These are phyloP conservation scores for Lithophane semibrunnea DNA, from an alignment of 2,888 invertebrate species.

Conservation along the genomic window DNA sequence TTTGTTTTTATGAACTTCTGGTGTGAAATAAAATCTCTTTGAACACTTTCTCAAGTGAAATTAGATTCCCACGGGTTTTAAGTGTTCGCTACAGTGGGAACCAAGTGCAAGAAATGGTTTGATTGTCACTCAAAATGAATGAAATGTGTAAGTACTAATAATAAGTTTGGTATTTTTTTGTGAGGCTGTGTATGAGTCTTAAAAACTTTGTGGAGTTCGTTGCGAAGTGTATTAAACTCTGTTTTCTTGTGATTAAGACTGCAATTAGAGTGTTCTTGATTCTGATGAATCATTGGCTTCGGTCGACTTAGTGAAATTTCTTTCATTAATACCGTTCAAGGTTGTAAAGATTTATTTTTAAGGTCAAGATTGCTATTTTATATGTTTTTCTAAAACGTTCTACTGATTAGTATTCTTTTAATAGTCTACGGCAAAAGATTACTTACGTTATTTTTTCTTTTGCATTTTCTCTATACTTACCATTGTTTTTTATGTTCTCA, in stretches of 20 bases:
- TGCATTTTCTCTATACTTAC: background rate
- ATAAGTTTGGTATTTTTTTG: constrained; percentile 46
- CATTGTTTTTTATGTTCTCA: constrained; percentile 30
- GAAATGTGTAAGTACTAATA: constrained; percentile 86
- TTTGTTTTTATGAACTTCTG: constrained; percentile 67
- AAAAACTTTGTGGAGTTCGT: constrained; percentile 19
- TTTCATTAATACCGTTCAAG: constrained; percentile 66
- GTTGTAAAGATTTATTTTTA: constrained; percentile 56
- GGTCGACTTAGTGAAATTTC: constrained; percentile 71
- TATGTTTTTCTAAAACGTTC: background rate
- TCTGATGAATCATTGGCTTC: constrained; percentile 70
- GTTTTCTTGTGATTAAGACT: constrained; percentile 51
- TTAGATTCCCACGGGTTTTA: constrained; percentile 75
- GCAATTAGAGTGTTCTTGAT: constrained; percentile 51
- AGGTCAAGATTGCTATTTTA: constrained; percentile 42
- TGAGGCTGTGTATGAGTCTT: constrained; percentile 30
- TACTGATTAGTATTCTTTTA: background rate
- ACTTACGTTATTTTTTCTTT: background rate
- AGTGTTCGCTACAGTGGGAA: constrained; percentile 70
- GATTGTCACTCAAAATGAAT: constrained; percentile 77
- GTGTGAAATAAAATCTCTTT: constrained; percentile 69
- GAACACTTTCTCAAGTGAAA: constrained; percentile 78
- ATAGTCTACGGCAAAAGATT: background rate
- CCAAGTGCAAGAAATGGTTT: constrained; percentile 71
- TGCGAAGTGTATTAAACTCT: constrained; percentile 37